Conservation (phyloP, 1,140 invertebrate genomes). For the Neoseiulus cucumeris region DNA sequence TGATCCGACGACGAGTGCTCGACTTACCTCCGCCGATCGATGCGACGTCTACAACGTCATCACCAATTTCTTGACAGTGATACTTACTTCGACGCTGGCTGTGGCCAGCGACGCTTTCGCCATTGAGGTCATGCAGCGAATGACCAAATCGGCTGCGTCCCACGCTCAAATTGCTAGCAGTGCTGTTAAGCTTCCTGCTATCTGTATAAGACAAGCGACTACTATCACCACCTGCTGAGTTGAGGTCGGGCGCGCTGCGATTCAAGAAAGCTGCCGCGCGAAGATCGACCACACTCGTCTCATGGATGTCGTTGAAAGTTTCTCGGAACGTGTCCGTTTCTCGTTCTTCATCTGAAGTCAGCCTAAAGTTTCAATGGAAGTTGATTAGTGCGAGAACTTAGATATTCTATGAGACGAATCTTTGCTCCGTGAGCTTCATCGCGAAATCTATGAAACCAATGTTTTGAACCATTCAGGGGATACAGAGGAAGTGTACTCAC, state of each 20-base stretch:
- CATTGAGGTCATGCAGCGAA: constrained; percentile 8
- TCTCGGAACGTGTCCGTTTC: constrained; percentile 10
- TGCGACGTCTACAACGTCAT: background rate
- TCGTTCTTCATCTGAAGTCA: constrained; percentile 5
- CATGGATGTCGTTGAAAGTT: constrained; percentile 2
- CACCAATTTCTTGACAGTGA: background rate
- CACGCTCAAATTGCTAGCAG: background rate
- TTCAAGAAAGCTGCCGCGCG: constrained; percentile 3
- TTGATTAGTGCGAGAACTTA: too few relatives aligned
- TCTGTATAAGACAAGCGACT: background rate
- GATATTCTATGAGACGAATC: too few relatives aligned
- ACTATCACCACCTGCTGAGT: constrained; percentile 9
- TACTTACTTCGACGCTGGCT: constrained; percentile 3
- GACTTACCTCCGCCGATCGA: background rate
- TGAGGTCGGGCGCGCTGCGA: constrained; percentile 8
- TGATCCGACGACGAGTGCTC: background rate
- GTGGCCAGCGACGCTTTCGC: constrained; percentile 4
- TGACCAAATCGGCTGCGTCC: background rate
- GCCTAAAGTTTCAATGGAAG: background rate
- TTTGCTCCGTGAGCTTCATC: too few relatives aligned
- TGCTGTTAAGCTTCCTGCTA: background rate
- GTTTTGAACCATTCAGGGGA: too few relatives aligned
- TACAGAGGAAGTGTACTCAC: too few relatives aligned
- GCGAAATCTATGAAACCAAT: too few relatives aligned
- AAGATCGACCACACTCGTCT: constrained; percentile 9